Conservation (phyloP, 2,797 vertebrate genomes). For the Lateolabrax maculatus region DNA sequence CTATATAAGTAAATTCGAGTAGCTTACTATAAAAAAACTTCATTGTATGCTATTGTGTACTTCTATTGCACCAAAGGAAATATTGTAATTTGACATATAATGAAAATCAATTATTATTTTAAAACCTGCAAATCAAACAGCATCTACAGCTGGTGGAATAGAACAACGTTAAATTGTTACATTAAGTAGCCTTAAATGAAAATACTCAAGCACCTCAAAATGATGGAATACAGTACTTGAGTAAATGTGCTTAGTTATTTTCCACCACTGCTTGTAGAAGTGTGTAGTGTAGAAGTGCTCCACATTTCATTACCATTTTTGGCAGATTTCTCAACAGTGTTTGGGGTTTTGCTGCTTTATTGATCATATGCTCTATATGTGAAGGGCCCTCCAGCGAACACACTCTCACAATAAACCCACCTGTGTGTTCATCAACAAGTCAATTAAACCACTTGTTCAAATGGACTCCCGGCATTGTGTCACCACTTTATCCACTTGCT, state of each 20-base stretch:
- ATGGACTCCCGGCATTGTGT: slow-evolving; percentile 2
- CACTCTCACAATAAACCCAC: not conserved
- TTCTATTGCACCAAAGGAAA: not conserved
- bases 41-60: not conserved
- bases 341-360: not conserved
- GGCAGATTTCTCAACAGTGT: not conserved
- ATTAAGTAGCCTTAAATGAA: not conserved
- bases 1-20: fast-evolving
- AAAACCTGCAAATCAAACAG: not conserved
- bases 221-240: too few relatives aligned
- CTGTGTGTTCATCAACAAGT: not conserved
- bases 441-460: slow-evolving; percentile 8
- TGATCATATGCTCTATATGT: not conserved
- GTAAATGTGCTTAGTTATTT: not conserved
- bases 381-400: not conserved
- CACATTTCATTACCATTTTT: not conserved
- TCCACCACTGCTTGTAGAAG: not conserved
- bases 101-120: too few relatives aligned
- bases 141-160: not conserved
- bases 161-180: too few relatives aligned
- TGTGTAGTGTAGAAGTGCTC: not conserved
- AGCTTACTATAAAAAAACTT: too few relatives aligned
- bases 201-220: not conserved
- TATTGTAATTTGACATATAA: too few relatives aligned
- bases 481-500: slow-evolving; percentile 33